Evolutionary conservation across 2,888 invertebrate genomes (phyloP), one percentile per base, ranked within the genome.

Genomic region (Slavum lentiscoides): DNA sequence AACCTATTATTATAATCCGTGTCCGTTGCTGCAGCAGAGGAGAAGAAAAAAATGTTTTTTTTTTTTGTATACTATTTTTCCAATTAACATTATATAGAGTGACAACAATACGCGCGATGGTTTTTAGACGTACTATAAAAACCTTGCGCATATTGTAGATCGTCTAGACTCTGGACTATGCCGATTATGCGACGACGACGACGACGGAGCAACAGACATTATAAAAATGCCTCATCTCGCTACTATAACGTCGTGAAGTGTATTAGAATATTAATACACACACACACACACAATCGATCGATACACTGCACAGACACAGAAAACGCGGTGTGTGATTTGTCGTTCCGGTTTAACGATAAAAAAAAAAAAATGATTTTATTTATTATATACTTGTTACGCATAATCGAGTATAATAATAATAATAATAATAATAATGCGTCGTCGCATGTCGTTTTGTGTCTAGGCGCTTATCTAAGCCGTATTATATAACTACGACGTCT

Each of bases 151-250:
- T 9, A 58, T 66, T 30, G 74, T 19, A 19, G 55, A 74, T 74
- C 66, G 74, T 74, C 74, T 74, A 74, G 74, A 74, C 74, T 37
- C 37, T 66, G 66, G 74, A 74, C 74, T 66, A 74, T 74, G 74
- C 74, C 62, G 74, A 53, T 49, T 74, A 74, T 74, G 74, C 74
- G 39, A 37, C 62, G 21, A 30, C 30, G 30, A 30, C 30, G 70
- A 8, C 70, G 37, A 39, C 43, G 59, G 39, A 59, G 58, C 55
- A 70, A 70, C 70, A n/a, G 21, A 23, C 21, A 17, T 30, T 30
- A 30, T 30, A 30, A 30, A 30, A 30, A n/a, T 59, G 30, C 30
- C 30, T 30, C 39, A 72, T 59, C 4, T 30, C 30, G 30, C 30
- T 30, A 39, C 30, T 30, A 39, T 59, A 72, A 72, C 30, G 30